Conservation (phyloP, 1,140 invertebrate genomes). For the Drosophila nikananu region DNA sequence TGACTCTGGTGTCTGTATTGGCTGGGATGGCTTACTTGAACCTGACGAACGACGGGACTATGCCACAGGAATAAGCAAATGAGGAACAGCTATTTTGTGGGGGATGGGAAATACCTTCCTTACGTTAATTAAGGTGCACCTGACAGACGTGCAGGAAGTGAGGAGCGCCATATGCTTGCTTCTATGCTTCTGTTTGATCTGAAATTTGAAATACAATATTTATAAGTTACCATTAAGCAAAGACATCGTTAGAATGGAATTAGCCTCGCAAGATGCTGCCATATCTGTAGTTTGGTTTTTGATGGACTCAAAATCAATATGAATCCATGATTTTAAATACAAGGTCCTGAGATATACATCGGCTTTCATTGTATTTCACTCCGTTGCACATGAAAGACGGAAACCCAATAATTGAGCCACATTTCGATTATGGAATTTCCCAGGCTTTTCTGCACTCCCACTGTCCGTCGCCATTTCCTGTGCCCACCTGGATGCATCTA, state of each 20-base stretch:
- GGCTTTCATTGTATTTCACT: neutral
- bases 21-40: slow-evolving; percentile 46
- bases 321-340: neutral
- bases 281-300: neutral
- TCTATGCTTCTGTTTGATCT: neutral
- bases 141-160: neutral
- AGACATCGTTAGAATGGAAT: neutral
- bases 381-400: slow-evolving; percentile 2
- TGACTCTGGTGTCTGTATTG: slow-evolving; percentile 44
- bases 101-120: slow-evolving; percentile 25
- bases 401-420: slow-evolving; percentile 23
- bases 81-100: neutral
- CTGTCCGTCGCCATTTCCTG: slow-evolving; percentile 15
- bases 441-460: slow-evolving; percentile 17
- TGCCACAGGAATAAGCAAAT: slow-evolving; percentile 13
- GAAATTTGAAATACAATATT: neutral
- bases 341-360: neutral
- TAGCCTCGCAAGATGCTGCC: no score
- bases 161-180: neutral
- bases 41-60: neutral
- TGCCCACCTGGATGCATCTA: slow-evolving; percentile 50
- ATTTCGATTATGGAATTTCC: slow-evolving; percentile 32
- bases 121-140: slow-evolving; percentile 17
- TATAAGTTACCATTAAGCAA: neutral
- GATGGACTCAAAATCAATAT: neutral